These are phyloP conservation scores for Drosophila seguyi DNA, from an alignment of 1,140 invertebrate genomes.

Conservation along the genomic window DNA sequence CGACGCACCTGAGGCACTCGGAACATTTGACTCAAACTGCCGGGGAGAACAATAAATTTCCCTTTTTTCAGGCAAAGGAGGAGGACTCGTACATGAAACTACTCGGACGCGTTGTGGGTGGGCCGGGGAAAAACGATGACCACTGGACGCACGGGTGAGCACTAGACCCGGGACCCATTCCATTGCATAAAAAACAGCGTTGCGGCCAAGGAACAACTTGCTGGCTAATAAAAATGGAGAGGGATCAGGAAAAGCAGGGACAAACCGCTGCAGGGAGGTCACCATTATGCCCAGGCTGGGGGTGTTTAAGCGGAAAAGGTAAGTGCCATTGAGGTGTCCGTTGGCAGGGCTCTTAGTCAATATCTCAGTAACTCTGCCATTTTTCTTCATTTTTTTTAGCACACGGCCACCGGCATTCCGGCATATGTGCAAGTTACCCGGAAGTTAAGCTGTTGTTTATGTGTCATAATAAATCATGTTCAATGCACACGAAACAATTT, in stretches of 20 bases:
- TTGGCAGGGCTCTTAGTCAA: constrained; percentile 72
- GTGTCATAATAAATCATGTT: constrained; percentile 84
- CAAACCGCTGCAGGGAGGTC: constrained; percentile 38
- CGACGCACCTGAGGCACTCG: constrained; percentile 68
- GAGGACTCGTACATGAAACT: constrained; percentile 33
- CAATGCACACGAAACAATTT: constrained; percentile 79
- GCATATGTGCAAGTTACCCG: constrained; percentile 57
- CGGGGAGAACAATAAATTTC: constrained; percentile 77
- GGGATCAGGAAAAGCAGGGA: constrained; percentile 26
- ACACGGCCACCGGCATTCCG: not conserved
- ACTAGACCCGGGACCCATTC: constrained; percentile 26
- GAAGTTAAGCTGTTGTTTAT: constrained; percentile 84
- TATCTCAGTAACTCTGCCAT: constrained; percentile 75
- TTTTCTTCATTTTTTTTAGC: constrained; percentile 75
- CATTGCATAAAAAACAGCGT: constrained; percentile 62
- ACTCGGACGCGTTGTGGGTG: constrained; percentile 22
- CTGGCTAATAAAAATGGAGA: constrained; percentile 61
- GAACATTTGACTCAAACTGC: constrained; percentile 69
- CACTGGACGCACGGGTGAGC: constrained; percentile 75
- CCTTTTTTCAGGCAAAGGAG: constrained; percentile 54
- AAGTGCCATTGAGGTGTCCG: constrained; percentile 58
- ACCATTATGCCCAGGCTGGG: constrained; percentile 63
- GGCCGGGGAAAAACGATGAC: constrained; percentile 72
- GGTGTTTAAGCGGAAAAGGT: constrained; percentile 82
- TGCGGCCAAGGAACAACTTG: constrained; percentile 73